Base-by-base conservation (phyloP, 2,888 invertebrate species). In the Drosophila cyrtoloma region DNA sequence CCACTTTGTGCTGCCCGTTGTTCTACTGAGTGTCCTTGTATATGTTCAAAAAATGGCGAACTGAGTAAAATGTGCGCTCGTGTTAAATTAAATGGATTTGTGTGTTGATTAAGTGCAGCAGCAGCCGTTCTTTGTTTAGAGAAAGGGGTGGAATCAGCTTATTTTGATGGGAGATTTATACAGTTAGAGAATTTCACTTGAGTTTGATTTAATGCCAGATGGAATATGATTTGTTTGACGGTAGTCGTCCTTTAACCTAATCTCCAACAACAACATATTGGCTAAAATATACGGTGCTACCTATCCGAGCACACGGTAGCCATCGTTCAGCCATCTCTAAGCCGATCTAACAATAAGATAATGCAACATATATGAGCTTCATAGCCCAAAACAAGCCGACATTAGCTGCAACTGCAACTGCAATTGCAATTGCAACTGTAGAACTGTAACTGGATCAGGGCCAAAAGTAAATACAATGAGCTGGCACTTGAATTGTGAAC, bases 81-180 rank as follows among this genome's bases (percentile, higher is more conserved):
- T 88, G 89, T 78, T 85, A 82, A 86, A 91, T 91, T 91, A 91
- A 87, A 90, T 81, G 86, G 91, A 92, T 91, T 91, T 91, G 89
- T 84, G 92, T 91, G 91, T 88, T 88, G 91, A 89, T 92, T 90
- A 85, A 82, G 84, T 75, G 74, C 68, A 55, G 55, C 22, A 63
- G 47, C 71, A 16, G 47, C 14, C 61, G 26, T 63, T 30, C 26
- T 50, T 58, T 82, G 57, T 32, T 16, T 14, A 1, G 1, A 7
- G 14, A 64, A 65, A 77, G 56, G 70, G 65, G 62, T 71, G 59
- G 53, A 33, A 58, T 32, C n/a, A 7, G 39, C 42, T 32, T 33
- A 28, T 44, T 68, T 73, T 32, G 50, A 32, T 44, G 60, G 16
- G 4, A 44, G 42, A 16, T 30, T 22, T 33, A 22, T 57, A 16